These are phyloP conservation scores for Gopherus flavomarginatus DNA, from an alignment of 2,113 vertebrate genomes.

Conservation along the genomic window DNA sequence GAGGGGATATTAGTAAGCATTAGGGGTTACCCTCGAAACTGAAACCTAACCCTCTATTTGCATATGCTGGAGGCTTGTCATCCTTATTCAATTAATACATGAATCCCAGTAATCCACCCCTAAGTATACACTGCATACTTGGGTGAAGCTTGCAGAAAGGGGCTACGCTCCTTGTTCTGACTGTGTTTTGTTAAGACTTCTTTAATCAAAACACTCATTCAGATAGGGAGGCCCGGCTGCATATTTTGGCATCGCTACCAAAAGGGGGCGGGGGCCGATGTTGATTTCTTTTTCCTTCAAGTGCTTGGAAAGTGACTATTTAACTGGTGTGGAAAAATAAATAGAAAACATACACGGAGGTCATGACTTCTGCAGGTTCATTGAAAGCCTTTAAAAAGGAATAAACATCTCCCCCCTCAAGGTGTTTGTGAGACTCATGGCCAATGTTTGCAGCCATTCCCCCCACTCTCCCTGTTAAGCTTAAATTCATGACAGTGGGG, in stretches of 20 bases:
- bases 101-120: slow-evolving; percentile 51
- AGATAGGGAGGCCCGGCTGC: slow-evolving; percentile 61
- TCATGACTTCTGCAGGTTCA: slow-evolving; percentile 49
- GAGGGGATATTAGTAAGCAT: slow-evolving; percentile 16
- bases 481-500: neutral
- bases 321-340: slow-evolving; percentile 54
- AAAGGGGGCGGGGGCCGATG: neutral
- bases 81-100: slow-evolving; percentile 57
- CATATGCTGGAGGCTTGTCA: slow-evolving; percentile 17
- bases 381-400: slow-evolving; percentile 1
- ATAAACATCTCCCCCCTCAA: neutral
- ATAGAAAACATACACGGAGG: slow-evolving; percentile 53
- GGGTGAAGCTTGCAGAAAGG: slow-evolving; percentile 51
- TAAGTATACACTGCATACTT: slow-evolving; percentile 48
- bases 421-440: neutral
- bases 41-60: slow-evolving; percentile 34
- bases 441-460: neutral
- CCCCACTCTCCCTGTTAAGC: neutral
- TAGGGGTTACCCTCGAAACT: neutral
- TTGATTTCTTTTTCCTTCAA: neutral
- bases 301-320: slow-evolving; percentile 46
- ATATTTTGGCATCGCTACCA: slow-evolving; percentile 37
- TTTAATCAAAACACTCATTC: slow-evolving; percentile 74
- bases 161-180: slow-evolving; percentile 16
- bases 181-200: slow-evolving; percentile 70